A percentile compares a stretch with the other conserved stretches of the same genome.
Evolutionary conservation across 2,888 invertebrate species (phyloP).

Genomic region (Drosophila nr. medialis): DNA sequence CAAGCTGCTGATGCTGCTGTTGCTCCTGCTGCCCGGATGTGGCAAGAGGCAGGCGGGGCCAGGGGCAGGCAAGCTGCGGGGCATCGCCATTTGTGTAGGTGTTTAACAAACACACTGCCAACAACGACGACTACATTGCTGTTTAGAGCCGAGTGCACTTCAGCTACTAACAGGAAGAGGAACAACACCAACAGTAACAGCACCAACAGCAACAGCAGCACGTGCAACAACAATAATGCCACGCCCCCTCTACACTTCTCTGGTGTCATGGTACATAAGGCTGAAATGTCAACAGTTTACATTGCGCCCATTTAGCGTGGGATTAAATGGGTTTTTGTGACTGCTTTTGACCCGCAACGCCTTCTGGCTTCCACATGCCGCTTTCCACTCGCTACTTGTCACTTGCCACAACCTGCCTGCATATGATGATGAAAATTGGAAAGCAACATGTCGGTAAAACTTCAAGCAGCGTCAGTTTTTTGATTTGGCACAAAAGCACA

Average conservation of each 20-base stretch:
- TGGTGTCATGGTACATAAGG: constrained; percentile 67
- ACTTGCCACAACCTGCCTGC: constrained; percentile 1
- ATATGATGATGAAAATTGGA: constrained; percentile 67
- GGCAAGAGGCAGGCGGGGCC: not conserved
- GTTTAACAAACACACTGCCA: constrained; percentile 71
- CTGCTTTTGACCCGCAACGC: constrained; percentile 58
- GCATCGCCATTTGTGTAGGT: constrained; percentile 67
- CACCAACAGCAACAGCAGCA: constrained; percentile 40
- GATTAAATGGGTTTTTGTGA: constrained; percentile 75
- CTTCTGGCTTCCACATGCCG: not conserved
- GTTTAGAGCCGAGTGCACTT: constrained; percentile 69
- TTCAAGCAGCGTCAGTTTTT: constrained; percentile 53
- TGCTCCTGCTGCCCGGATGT: constrained; percentile 7
- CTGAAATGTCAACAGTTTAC: constrained; percentile 79
- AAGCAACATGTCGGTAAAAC: constrained; percentile 66
- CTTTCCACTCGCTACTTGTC: not conserved
- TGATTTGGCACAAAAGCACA: constrained; percentile 30
- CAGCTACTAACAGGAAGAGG: constrained; percentile 32
- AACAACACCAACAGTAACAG: constrained; percentile 26
- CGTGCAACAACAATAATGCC: constrained; percentile 59
- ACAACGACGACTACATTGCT: constrained; percentile 55
- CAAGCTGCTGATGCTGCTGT: constrained; percentile 41
- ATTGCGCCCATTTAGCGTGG: constrained; percentile 76
- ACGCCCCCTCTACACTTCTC: constrained; percentile 13
- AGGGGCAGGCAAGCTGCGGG: not conserved